phyloP scores from a whole-genome alignment of 2,888 invertebrate species.

The Eristalis intricaria region DNA sequence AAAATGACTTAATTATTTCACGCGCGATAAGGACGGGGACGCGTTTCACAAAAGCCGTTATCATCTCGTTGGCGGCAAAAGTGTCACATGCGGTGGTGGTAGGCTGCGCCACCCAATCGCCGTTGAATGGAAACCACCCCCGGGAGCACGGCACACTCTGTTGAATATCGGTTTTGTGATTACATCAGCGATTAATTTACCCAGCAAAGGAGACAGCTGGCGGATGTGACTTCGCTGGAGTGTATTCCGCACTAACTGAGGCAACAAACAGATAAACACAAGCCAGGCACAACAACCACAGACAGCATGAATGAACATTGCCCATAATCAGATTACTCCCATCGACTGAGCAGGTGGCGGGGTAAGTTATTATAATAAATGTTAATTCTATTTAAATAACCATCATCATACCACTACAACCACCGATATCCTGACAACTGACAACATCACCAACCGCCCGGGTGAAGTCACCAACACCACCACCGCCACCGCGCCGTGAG shows the following conservation, averaged over 20 bases:
- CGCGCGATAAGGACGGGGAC: conserved; percentile 45
- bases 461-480: conserved; percentile 3
- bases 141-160: conserved; percentile 13
- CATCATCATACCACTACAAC: conserved; percentile 57
- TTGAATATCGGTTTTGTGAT: conserved; percentile 67
- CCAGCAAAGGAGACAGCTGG: conserved; percentile 30
- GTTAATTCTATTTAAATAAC: conserved; percentile 71
- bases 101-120: background rate
- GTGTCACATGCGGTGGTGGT: conserved; percentile 49
- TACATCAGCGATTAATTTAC: conserved; percentile 71
- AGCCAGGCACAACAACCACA: conserved; percentile 20
- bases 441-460: conserved; percentile 60
- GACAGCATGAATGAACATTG: conserved; percentile 62
- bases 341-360: background rate
- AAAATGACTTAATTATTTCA: conserved; percentile 74
- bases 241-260: conserved; percentile 14
- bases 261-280: conserved; percentile 53
- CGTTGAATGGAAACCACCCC: too few species aligned
- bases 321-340: conserved; percentile 64
- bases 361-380: conserved; percentile 71
- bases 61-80: conserved; percentile 52
- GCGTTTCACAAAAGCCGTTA: conserved; percentile 45
- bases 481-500: conserved; percentile 1
- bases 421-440: conserved; percentile 68
- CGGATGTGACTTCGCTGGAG: conserved; percentile 37